Conservation (phyloP, 2,797 vertebrate genomes). For the Poecilia velifera region DNA sequence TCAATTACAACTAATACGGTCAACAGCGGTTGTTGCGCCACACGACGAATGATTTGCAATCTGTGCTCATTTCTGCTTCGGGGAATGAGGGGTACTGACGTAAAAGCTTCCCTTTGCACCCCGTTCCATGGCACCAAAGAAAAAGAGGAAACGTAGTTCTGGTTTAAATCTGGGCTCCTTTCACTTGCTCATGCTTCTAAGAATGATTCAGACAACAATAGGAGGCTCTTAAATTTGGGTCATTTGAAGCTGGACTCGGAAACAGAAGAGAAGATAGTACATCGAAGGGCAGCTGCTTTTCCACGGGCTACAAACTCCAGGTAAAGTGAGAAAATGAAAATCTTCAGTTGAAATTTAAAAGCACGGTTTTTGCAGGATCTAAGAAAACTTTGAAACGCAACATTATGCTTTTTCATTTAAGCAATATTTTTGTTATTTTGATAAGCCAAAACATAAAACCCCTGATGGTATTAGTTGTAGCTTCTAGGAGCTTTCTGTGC, state of each 20-base stretch:
- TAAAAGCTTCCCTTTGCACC: constrained; percentile 71
- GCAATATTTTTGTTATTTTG: neutral
- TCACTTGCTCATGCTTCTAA: constrained; percentile 49
- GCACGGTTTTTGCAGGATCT: neutral
- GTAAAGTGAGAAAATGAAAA: constrained; percentile 46
- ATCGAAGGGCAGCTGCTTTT: constrained; percentile 11
- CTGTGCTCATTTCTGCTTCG: constrained; percentile 31
- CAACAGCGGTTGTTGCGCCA: constrained; percentile 32
- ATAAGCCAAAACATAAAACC: neutral
- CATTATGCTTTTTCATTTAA: neutral
- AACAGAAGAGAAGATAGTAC: constrained; percentile 2
- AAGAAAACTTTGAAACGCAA: neutral
- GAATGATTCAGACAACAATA: constrained; percentile 39
- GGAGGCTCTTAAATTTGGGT: constrained; percentile 11
- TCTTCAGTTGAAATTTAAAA: neutral
- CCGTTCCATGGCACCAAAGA: constrained; percentile 48
- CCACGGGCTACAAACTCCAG: constrained; percentile 37
- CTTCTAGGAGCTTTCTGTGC: neutral
- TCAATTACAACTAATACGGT: neutral
- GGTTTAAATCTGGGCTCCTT: constrained; percentile 72
- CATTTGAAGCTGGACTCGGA: constrained; percentile 15
- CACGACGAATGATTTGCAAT: constrained; percentile 64
- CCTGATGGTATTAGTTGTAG: neutral
- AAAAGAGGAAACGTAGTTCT: constrained; percentile 76
- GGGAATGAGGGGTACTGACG: constrained; percentile 30